phyloP scores from a whole-genome alignment of 1,140 invertebrate genomes.

The Lasioglossum albipes region DNA sequence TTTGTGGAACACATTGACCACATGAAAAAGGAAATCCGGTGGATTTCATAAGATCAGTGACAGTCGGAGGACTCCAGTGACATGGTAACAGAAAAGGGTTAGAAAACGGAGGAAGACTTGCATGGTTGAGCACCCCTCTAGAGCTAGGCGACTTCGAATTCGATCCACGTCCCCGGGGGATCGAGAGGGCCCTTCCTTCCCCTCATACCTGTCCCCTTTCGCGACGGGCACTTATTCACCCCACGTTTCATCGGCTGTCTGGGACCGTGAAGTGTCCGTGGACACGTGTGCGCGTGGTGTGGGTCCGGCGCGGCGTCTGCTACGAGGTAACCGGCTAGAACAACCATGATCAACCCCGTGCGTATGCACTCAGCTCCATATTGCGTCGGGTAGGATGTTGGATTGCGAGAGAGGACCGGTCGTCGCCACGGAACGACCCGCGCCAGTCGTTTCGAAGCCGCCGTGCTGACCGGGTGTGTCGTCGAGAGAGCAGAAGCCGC shows the following conservation, averaged over 20 bases:
- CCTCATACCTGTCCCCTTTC: constrained; percentile 13
- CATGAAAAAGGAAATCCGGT: no score
- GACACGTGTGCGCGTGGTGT: constrained; percentile 6
- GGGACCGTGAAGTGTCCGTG: constrained; percentile 11
- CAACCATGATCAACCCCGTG: not conserved
- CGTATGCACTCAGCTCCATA: not conserved
- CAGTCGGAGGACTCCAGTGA: no score
- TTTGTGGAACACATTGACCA: no score
- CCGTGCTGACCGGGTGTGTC: constrained; percentile 72
- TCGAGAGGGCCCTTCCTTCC: constrained; percentile 3
- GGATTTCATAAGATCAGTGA: no score
- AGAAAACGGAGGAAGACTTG: no score
- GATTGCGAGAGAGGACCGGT: constrained; percentile 53
- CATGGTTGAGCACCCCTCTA: no score
- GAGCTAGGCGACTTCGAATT: constrained; percentile 31
- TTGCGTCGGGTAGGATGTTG: not conserved
- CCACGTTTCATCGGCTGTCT: constrained; percentile 36
- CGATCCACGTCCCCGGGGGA: constrained; percentile 36
- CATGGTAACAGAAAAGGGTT: no score
- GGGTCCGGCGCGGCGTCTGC: not conserved
- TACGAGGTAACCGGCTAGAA: not conserved
- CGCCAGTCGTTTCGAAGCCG: constrained; percentile 74
- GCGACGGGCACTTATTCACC: constrained; percentile 19
- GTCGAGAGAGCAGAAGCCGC: constrained; percentile 51
- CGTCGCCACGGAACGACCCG: constrained; percentile 28